These are phyloP conservation scores for Corvus moneduloides DNA, from an alignment of 2,113 vertebrate species.

Conservation along the genomic window DNA sequence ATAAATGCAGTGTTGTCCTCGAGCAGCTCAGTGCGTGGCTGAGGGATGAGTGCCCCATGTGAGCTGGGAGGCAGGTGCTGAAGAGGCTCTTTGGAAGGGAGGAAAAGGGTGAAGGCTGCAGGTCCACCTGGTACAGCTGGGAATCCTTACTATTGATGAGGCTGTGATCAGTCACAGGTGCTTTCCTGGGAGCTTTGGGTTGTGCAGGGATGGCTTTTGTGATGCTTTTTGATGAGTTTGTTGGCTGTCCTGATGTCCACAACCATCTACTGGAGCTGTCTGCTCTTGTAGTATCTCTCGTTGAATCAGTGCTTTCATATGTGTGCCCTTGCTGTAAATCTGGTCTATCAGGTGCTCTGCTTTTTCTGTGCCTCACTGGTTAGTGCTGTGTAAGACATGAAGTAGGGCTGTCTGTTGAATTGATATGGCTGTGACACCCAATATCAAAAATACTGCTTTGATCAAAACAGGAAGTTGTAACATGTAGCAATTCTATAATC, in stretches of 20 bases:
- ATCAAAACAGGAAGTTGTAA: neutral
- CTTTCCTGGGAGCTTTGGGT: neutral
- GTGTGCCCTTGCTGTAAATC: neutral
- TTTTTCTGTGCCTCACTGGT: neutral
- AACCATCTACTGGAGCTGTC: neutral
- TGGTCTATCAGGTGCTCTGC: neutral
- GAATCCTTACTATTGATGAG: neutral
- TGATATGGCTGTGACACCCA: neutral
- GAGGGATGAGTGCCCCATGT: accelerated
- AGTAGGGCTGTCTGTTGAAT: neutral
- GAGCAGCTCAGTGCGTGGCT: accelerated
- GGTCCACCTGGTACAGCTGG: neutral
- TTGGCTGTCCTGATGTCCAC: neutral
- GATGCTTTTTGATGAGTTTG: neutral
- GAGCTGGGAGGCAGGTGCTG: accelerated
- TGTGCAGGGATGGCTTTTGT: neutral
- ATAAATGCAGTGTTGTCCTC: accelerated
- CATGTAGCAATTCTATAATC: neutral
- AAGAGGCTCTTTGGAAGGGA: too few species aligned
- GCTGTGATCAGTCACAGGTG: neutral
- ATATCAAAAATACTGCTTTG: neutral
- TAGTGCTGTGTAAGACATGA: neutral
- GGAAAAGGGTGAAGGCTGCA: neutral
- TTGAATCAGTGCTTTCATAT: neutral
- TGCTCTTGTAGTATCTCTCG: neutral